Evolutionary conservation across 2,888 invertebrate genomes (phyloP), one percentile per base, ranked within the genome.

Genomic region (Carpatolechia fugitivella): DNA sequence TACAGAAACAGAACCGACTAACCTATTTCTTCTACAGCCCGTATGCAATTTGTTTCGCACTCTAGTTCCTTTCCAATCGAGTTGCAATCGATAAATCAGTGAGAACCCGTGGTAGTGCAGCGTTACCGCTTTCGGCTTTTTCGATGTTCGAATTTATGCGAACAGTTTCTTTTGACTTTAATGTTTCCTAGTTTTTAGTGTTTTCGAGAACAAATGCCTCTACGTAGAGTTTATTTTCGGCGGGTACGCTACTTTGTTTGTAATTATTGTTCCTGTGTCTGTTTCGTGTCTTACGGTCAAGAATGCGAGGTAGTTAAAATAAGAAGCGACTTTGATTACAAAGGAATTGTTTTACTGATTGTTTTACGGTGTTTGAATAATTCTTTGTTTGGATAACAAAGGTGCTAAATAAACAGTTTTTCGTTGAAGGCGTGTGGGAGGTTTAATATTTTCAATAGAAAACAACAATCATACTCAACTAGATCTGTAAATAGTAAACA

Each of bases 161-260:
- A 65, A 70, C 60, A 66, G 71, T 70, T 69, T 66, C 63, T 60
- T 60, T 58, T 60, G 75, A 76, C 73, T 68, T 76, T 77, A 72
- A 78, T 69, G 72, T 59, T 67, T 64, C 59, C 61, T 49, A 48
- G 64, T 68, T 64, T 69, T 69, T 69, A 69, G 63, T 65, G 62
- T 62, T 66, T 63, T 61, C 54, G 49, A 61, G 64, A 64, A 68
- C 66, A 66, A 69, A 68, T 61, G 69, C 61, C 61, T 65, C n/a
- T 60, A 61, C 53, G 60, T 58, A 54, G 54, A 55, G 64, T 70
- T 52, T 68, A 68, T 69, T 70, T 68, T 62, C 53, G 57, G 60
- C 49, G 57, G 60, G 59, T 61, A 62, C 38, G 36, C 52, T 44
- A 55, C 36, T 44, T 51, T 59, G 60, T 65, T 62, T 57, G 48